Conservation (phyloP, 2,888 invertebrate genomes). For the Coenonympha glycerion region DNA sequence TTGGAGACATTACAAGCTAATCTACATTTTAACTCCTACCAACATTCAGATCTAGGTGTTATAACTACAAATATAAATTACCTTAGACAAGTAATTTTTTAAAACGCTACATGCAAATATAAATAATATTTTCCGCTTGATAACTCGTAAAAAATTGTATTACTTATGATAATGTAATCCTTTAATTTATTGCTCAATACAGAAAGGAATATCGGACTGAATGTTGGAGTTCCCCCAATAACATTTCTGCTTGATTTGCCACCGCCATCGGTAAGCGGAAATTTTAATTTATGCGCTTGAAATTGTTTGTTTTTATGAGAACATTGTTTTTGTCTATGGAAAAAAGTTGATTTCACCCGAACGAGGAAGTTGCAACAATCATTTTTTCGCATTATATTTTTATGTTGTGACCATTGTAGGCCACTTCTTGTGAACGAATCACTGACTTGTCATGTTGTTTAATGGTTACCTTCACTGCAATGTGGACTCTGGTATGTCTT, state of each 20-base stretch:
- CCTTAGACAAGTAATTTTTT: too few relatives aligned
- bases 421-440: slow-evolving; percentile 6
- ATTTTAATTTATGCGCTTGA: slow-evolving; percentile 72
- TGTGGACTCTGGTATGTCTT: not conserved
- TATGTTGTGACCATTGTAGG: slow-evolving; percentile 11
- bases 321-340: slow-evolving; percentile 54
- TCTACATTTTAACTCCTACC: too few relatives aligned
- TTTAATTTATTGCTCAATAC: slow-evolving; percentile 23
- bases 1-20: too few relatives aligned
- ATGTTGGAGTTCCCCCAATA: slow-evolving; percentile 46
- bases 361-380: slow-evolving; percentile 59
- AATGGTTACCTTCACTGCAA: not conserved
- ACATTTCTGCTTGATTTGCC: slow-evolving; percentile 67
- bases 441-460: not conserved
- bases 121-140: too few relatives aligned
- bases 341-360: slow-evolving; percentile 51
- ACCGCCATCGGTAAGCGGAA: slow-evolving; percentile 64
- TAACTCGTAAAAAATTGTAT: not conserved
- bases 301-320: slow-evolving; percentile 70
- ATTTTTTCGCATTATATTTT: slow-evolving; percentile 22
- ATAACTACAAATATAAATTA: too few relatives aligned
- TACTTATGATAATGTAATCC: not conserved
- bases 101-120: too few relatives aligned
- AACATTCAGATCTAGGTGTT: too few relatives aligned
- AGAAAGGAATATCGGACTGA: slow-evolving; percentile 18